Evolutionary conservation across 2,888 invertebrate species (phyloP).

Genomic region (Keiferia lycopersicella): DNA sequence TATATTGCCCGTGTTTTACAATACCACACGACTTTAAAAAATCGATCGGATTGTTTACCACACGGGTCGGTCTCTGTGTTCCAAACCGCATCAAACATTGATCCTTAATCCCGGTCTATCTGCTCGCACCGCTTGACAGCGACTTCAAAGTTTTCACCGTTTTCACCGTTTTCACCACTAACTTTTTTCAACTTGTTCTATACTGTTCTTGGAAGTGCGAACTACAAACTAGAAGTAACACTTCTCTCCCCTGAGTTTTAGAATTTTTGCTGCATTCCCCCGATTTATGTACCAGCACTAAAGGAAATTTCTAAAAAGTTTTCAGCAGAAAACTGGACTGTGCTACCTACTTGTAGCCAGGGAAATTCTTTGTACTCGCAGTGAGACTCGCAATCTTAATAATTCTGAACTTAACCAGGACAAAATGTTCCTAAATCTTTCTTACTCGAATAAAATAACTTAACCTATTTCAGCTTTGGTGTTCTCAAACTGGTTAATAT

Average conservation of each 20-base stretch:
- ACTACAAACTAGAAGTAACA: slow-evolving; percentile 18
- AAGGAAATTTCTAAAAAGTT: slow-evolving; percentile 26
- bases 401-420: slow-evolving; percentile 11
- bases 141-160: slow-evolving; percentile 15
- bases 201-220: slow-evolving; percentile 15
- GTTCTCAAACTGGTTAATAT: neutral
- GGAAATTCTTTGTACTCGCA: slow-evolving; percentile 14
- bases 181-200: slow-evolving; percentile 11
- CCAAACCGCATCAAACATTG: neutral
- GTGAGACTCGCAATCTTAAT: slow-evolving; percentile 7
- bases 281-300: slow-evolving; percentile 26
- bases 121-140: slow-evolving; percentile 3
- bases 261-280: slow-evolving; percentile 25
- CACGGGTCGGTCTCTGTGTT: neutral
- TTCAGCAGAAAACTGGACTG: slow-evolving; percentile 17
- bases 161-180: slow-evolving; percentile 27
- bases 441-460: slow-evolving; percentile 2
- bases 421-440: slow-evolving; percentile 9
- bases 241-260: slow-evolving; percentile 21
- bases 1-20: too few species aligned
- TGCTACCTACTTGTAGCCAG: slow-evolving; percentile 7
- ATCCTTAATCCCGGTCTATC: neutral
- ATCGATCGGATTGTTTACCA: neutral
- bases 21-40: neutral
- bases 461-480: neutral